Evolutionary conservation across 2,113 vertebrate species (phyloP).

Genomic region (Rhea pennata): DNA sequence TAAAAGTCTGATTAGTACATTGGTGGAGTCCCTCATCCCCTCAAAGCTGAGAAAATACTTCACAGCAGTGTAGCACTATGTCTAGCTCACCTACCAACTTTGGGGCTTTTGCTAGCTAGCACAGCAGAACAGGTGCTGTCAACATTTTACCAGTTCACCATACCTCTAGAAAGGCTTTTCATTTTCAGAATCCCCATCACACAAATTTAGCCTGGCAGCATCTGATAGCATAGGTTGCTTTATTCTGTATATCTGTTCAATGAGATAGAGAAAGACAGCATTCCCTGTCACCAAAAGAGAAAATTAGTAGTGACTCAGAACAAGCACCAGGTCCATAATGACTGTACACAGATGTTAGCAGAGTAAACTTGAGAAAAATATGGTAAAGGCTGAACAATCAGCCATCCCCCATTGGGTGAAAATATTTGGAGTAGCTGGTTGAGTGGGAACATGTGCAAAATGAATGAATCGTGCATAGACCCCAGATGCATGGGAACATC

Average conservation of each 20-base stretch:
- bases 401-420: constrained; percentile 19
- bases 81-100: not conserved
- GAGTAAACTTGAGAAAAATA: constrained; percentile 55
- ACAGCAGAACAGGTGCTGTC: not conserved
- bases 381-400: constrained; percentile 52
- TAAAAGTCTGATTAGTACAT: not conserved
- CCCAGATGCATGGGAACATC: constrained; percentile 68
- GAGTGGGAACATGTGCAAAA: constrained; percentile 61
- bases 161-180: not conserved
- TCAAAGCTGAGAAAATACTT: not conserved
- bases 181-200: not conserved
- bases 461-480: not conserved
- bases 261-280: not conserved
- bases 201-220: not conserved
- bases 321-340: constrained; percentile 17
- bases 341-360: constrained; percentile 65
- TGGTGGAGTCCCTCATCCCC: fast-evolving
- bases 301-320: not conserved
- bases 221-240: not conserved
- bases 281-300: not conserved
- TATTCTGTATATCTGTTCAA: not conserved
- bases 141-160: not conserved
- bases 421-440: not conserved
- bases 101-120: not conserved
- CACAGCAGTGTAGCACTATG: fast-evolving